Conservation (phyloP, 2,888 invertebrate genomes). For the Hypercompe scribonia region DNA sequence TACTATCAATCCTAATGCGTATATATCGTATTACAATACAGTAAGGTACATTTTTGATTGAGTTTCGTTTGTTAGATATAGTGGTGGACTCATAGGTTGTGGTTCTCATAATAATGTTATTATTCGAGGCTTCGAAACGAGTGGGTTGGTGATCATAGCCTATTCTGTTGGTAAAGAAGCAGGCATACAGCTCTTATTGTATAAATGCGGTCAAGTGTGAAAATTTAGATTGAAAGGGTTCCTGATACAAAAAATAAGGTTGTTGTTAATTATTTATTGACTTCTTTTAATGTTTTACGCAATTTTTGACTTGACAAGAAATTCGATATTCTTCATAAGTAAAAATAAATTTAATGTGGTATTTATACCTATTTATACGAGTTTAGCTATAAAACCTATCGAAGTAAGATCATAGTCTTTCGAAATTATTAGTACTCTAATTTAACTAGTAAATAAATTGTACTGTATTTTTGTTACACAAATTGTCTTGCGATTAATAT, state of each 20-base stretch:
- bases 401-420: too few relatives aligned
- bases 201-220: slow-evolving; percentile 55
- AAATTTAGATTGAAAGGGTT: slow-evolving; percentile 37
- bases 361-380: too few relatives aligned
- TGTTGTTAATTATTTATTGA: not conserved
- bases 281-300: not conserved
- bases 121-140: slow-evolving; percentile 75
- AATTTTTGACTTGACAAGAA: not conserved
- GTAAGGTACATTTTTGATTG: slow-evolving; percentile 52
- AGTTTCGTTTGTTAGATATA: slow-evolving; percentile 20
- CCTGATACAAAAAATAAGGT: slow-evolving; percentile 8
- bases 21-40: slow-evolving; percentile 16
- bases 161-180: slow-evolving; percentile 76
- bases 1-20: slow-evolving; percentile 19
- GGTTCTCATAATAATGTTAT: slow-evolving; percentile 81
- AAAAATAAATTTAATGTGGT: too few relatives aligned
- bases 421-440: too few relatives aligned
- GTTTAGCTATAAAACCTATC: too few relatives aligned
- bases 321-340: not conserved
- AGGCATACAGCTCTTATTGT: slow-evolving; percentile 70
- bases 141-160: slow-evolving; percentile 81
- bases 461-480: too few relatives aligned
- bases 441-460: too few relatives aligned
- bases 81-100: slow-evolving; percentile 49
- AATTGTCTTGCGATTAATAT: too few relatives aligned